phyloP scores from a whole-genome alignment of 2,113 vertebrate genomes.

The Pangasianodon gigas region DNA sequence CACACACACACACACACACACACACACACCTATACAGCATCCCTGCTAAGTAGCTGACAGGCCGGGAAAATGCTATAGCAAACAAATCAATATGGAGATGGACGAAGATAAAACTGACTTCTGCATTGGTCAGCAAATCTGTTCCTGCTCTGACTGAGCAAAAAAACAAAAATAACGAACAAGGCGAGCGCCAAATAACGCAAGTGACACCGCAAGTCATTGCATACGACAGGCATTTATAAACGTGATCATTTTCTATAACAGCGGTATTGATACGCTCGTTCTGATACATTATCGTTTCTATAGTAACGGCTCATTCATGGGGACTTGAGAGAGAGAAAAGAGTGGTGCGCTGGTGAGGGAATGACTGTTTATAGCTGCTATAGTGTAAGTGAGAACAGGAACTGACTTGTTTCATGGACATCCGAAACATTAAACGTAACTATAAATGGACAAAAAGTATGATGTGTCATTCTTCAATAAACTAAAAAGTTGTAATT shows the following conservation, averaged over 20 bases:
- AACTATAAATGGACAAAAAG: neutral
- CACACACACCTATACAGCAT: slow-evolving; percentile 44
- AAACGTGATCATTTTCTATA: neutral
- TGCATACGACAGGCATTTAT: neutral
- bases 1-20: slow-evolving; percentile 26
- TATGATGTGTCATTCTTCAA: neutral
- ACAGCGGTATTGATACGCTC: neutral
- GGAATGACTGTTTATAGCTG: neutral
- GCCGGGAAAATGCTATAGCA: slow-evolving; percentile 48
- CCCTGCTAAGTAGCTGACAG: slow-evolving; percentile 55
- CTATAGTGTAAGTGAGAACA: neutral
- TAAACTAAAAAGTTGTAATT: neutral
- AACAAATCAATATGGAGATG: slow-evolving; percentile 53
- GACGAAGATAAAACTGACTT: slow-evolving; percentile 43
- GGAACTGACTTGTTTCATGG: neutral
- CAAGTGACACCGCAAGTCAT: neutral
- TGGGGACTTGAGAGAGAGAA: neutral
- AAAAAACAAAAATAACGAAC: neutral
- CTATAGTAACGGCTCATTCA: neutral
- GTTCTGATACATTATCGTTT: neutral
- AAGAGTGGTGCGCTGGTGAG: neutral
- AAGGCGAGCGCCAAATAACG: neutral
- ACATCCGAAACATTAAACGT: neutral
- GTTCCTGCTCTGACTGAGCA: neutral
- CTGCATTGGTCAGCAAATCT: slow-evolving; percentile 44